Evolutionary conservation across 2,113 vertebrate species (phyloP).

Genomic region (Syngnathus typhle): DNA sequence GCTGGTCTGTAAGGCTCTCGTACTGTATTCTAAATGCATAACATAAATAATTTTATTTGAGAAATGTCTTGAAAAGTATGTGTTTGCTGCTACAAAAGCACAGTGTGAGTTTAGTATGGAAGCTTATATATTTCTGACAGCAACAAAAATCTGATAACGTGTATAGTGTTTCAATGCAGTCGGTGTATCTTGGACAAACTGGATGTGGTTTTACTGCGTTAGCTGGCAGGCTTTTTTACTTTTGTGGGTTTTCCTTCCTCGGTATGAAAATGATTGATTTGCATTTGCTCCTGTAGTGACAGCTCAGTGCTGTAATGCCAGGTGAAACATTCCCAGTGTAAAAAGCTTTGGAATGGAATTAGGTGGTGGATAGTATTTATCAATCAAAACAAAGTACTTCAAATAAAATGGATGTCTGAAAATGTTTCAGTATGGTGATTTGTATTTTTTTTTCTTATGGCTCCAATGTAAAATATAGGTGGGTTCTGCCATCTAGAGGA

Average conservation of each 20-base stretch:
- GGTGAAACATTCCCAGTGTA: conserved; percentile 37
- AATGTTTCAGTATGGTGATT: conserved; percentile 12
- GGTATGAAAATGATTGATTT: conserved; percentile 30
- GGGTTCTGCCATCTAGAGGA: conserved; percentile 42
- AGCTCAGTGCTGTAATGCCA: conserved; percentile 43
- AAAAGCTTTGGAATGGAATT: conserved; percentile 39
- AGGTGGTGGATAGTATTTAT: conserved; percentile 62
- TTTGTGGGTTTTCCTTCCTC: conserved; percentile 28
- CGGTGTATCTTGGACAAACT: conserved; percentile 27
- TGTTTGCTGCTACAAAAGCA: conserved; percentile 35
- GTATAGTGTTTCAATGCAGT: conserved; percentile 19
- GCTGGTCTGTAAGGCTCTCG: conserved; percentile 18
- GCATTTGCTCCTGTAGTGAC: conserved; percentile 57
- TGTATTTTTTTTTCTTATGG: neutral
- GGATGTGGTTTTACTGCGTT: conserved; percentile 52
- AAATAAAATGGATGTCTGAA: conserved; percentile 67
- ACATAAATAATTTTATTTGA: conserved; percentile 18
- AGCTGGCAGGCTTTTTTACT: conserved; percentile 45
- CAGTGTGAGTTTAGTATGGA: conserved; percentile 30
- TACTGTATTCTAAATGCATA: conserved; percentile 12
- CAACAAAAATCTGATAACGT: neutral
- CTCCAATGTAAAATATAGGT: neutral
- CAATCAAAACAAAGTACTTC: conserved; percentile 56
- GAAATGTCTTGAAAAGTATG: conserved; percentile 16
- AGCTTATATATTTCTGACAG: conserved; percentile 20